These are phyloP conservation scores for Eriocheir sinensis DNA, from an alignment of 1,140 invertebrate species.

Conservation along the genomic window DNA sequence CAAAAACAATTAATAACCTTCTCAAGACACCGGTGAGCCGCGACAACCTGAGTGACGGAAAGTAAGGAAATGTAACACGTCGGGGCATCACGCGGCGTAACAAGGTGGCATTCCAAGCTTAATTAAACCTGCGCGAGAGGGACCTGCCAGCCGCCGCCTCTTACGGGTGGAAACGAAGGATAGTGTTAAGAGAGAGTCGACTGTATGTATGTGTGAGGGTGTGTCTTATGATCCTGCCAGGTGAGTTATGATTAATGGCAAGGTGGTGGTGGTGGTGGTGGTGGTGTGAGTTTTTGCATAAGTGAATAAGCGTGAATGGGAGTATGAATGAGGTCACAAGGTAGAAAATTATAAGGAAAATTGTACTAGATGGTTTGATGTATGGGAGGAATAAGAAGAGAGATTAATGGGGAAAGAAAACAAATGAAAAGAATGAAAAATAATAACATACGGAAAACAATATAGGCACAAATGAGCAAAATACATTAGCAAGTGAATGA, in stretches of 20 bases:
- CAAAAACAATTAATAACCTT: too few relatives aligned
- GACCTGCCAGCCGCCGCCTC: neutral
- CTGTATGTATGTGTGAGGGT: neutral
- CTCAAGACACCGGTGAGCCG: neutral
- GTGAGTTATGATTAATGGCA: neutral
- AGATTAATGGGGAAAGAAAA: too few relatives aligned
- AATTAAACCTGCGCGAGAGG: neutral
- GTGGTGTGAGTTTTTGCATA: too few relatives aligned
- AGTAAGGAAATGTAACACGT: neutral
- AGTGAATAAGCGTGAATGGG: too few relatives aligned
- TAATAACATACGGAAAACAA: neutral
- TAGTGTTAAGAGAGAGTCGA: neutral
- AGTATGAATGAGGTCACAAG: too few relatives aligned
- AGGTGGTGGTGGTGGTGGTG: neutral
- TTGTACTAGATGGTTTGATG: too few relatives aligned
- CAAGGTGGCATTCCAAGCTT: constrained; percentile 14
- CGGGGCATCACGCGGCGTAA: neutral
- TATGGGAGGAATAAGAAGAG: too few relatives aligned
- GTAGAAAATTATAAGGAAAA: too few relatives aligned
- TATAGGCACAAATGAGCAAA: neutral
- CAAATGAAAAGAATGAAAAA: neutral
- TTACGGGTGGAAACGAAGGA: neutral
- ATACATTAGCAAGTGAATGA: too few relatives aligned
- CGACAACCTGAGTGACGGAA: neutral
- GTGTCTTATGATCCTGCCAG: neutral